Percentiles rank a stretch among this genome's conserved stretches.
Evolutionary conservation across 2,888 invertebrate genomes (phyloP).

Genomic region (Stenchaetothrips biformis): DNA sequence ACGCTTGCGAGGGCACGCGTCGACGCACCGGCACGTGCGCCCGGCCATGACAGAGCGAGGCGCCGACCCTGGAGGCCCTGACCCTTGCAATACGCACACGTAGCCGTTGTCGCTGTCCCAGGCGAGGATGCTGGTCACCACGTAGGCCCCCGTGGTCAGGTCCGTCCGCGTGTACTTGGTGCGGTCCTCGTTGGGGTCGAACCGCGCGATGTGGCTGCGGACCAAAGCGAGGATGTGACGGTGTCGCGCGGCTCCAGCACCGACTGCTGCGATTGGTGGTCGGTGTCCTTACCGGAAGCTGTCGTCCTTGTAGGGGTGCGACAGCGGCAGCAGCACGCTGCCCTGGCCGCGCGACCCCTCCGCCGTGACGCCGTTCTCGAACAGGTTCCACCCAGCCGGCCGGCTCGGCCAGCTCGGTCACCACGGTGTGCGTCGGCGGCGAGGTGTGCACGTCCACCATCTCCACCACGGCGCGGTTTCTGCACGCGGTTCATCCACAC

Average conservation of each 20-base stretch:
- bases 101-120: slow-evolving; percentile 64
- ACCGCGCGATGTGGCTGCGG: neutral
- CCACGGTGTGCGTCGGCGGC: neutral
- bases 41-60: neutral
- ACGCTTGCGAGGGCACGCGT: neutral
- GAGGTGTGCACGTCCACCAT: slow-evolving; percentile 51
- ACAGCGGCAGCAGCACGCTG: slow-evolving; percentile 15
- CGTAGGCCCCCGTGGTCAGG: slow-evolving; percentile 60
- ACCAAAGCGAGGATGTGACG: too few relatives aligned
- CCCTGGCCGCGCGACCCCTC: neutral
- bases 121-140: slow-evolving; percentile 66
- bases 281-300: neutral
- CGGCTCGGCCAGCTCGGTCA: slow-evolving; percentile 51
- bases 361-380: slow-evolving; percentile 16
- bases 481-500: slow-evolving; percentile 85
- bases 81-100: slow-evolving; percentile 54
- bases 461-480: slow-evolving; percentile 60
- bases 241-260: too few relatives aligned
- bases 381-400: slow-evolving; percentile 39
- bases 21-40: neutral
- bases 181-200: neutral
- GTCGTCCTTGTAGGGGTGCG: neutral
- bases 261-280: too few relatives aligned
- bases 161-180: neutral
- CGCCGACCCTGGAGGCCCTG: neutral